phyloP scores from a whole-genome alignment of 2,888 invertebrate species.

The Pseudoips prasinana region DNA sequence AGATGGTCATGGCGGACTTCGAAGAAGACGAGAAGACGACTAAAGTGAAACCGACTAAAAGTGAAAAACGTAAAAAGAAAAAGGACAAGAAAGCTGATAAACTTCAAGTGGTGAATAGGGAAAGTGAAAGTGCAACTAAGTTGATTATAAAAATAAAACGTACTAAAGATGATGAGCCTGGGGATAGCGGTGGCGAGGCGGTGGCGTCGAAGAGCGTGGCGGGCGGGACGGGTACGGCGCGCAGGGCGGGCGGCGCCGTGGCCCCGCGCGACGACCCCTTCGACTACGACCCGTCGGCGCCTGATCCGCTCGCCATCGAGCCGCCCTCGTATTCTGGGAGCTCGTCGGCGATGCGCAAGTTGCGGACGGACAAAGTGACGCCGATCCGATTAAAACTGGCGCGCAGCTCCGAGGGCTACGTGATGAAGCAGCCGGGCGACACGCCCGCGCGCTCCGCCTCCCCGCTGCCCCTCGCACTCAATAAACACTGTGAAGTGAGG shows the following conservation, averaged over 20 bases:
- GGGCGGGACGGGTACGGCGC: slow-evolving; percentile 1
- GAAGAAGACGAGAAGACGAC: slow-evolving; percentile 85
- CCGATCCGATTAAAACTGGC: slow-evolving; percentile 93
- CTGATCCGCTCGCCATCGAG: slow-evolving; percentile 71
- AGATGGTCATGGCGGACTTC: slow-evolving; percentile 92
- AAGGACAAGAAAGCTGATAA: slow-evolving; percentile 82
- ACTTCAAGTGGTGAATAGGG: slow-evolving; percentile 69
- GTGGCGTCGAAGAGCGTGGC: slow-evolving; percentile 8
- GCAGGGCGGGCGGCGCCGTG: slow-evolving; percentile 43
- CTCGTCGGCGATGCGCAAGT: slow-evolving; percentile 74
- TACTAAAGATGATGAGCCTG: slow-evolving; percentile 50
- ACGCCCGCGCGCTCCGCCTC: slow-evolving; percentile 36
- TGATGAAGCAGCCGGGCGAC: slow-evolving; percentile 76
- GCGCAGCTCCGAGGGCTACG: slow-evolving; percentile 89
- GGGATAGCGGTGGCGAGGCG: background rate
- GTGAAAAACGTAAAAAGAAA: slow-evolving; percentile 73
- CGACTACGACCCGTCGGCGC: slow-evolving; percentile 72
- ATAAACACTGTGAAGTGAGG: slow-evolving; percentile 94
- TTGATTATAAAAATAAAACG: slow-evolving; percentile 89
- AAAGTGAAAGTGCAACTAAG: slow-evolving; percentile 86
- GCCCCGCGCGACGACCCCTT: slow-evolving; percentile 65
- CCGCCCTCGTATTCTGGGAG: slow-evolving; percentile 65
- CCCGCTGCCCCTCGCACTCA: slow-evolving; percentile 80
- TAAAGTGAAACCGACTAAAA: slow-evolving; percentile 65
- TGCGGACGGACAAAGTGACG: slow-evolving; percentile 85